A percentile compares a stretch with the other conserved stretches of the same genome.
phyloP scores from a whole-genome alignment of 2,113 vertebrate species.

The Empidonax traillii region DNA sequence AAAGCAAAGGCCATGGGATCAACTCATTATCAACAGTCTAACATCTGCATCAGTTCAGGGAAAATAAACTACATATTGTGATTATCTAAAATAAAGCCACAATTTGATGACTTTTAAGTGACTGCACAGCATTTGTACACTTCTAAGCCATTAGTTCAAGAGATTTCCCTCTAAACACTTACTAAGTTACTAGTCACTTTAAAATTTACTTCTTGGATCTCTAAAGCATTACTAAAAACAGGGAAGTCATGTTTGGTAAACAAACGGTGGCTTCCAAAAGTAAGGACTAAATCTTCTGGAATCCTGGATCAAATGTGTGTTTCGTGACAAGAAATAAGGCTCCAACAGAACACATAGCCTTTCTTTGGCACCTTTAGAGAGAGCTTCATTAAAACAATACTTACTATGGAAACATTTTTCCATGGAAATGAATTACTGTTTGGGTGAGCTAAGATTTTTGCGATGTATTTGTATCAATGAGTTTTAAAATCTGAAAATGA shows the following conservation, averaged over 20 bases:
- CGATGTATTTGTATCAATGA: neutral
- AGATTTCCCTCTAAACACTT: neutral
- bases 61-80: neutral
- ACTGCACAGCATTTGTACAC: neutral
- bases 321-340: conserved; percentile 5
- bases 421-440: neutral
- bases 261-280: neutral
- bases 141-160: neutral
- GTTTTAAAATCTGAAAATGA: neutral
- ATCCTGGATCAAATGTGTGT: neutral
- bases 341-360: conserved; percentile 6
- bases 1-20: neutral
- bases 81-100: neutral
- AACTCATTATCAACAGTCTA: neutral
- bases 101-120: neutral
- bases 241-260: neutral
- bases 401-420: neutral
- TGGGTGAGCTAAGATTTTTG: neutral
- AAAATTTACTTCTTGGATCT: neutral
- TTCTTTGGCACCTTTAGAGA: neutral
- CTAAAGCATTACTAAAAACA: neutral
- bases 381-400: neutral
- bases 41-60: neutral
- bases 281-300: neutral
- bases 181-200: neutral